Evolutionary conservation across 2,888 invertebrate species (phyloP).

Genomic region (Nycteola revayana): DNA sequence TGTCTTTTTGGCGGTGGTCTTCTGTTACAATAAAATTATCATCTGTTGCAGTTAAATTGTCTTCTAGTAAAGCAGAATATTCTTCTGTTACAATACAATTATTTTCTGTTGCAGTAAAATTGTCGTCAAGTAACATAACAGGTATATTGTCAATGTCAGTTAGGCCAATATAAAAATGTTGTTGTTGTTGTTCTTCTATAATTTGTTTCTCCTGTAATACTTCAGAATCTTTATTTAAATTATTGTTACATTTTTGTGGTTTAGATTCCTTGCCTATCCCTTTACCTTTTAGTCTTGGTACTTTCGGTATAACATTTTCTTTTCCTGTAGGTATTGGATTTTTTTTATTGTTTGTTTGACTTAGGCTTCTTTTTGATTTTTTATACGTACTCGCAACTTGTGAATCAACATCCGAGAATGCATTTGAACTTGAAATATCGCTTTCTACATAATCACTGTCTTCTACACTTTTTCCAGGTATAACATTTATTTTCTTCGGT

Average conservation of each 20-base stretch:
- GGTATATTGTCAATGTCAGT: constrained; percentile 5
- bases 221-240: no score
- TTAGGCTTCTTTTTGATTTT: constrained; percentile 3
- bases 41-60: constrained; percentile 7
- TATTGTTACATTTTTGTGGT: no score
- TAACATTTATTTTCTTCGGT: constrained; percentile 3
- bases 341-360: constrained; percentile 6
- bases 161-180: background rate
- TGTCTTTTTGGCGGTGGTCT: no score
- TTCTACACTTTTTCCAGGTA: constrained; percentile 5
- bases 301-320: constrained; percentile 7
- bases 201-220: background rate
- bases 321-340: constrained; percentile 5
- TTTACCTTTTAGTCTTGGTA: constrained; percentile 6
- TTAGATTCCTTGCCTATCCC: constrained; percentile 1
- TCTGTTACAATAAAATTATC: constrained; percentile 7
- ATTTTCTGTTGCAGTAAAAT: constrained; percentile 7
- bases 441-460: constrained; percentile 6
- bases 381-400: constrained; percentile 3
- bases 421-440: constrained; percentile 8
- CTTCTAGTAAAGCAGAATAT: no score
- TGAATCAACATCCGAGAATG: constrained; percentile 8
- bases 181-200: constrained; percentile 1
- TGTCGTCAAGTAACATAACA: constrained; percentile 5
- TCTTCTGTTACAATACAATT: constrained; percentile 1